phyloP scores from a whole-genome alignment of 2,888 invertebrate species.

The Tetrapedia diversipes region DNA sequence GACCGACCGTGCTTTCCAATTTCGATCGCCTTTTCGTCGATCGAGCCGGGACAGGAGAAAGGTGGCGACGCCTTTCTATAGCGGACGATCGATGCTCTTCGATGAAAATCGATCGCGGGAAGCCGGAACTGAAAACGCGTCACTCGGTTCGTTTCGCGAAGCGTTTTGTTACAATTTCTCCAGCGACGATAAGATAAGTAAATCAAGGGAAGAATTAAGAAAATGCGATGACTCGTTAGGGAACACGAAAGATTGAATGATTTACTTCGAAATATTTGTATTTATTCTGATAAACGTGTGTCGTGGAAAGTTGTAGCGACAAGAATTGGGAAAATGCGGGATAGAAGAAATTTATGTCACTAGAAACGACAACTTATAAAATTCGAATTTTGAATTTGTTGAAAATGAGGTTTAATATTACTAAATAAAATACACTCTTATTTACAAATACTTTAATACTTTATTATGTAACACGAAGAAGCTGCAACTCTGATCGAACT shows the following conservation, averaged over 20 bases:
- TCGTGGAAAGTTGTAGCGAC: not conserved
- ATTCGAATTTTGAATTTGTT: no score
- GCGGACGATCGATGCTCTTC: not conserved
- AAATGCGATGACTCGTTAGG: not conserved
- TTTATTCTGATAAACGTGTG: not conserved
- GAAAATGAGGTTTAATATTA: no score
- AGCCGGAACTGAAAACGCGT: conserved; percentile 32
- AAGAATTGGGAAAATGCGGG: not conserved
- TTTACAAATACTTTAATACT: no score
- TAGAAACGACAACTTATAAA: not conserved
- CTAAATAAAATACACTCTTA: no score
- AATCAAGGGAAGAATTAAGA: not conserved
- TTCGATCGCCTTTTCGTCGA: conserved; percentile 16
- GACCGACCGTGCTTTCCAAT: conserved; percentile 27
- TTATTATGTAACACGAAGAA: no score
- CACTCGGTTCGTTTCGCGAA: not conserved
- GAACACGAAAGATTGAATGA: not conserved
- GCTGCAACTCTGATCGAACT: no score
- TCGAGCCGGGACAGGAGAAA: conserved; percentile 21
- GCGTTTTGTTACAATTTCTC: conserved; percentile 17
- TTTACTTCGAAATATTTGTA: no score
- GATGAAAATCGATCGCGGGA: conserved; percentile 31
- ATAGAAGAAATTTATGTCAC: not conserved
- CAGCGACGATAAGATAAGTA: not conserved
- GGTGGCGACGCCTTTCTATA: conserved; percentile 35